phyloP scores from a whole-genome alignment of 2,888 invertebrate genomes.

The Hemistola chrysoprasaria region DNA sequence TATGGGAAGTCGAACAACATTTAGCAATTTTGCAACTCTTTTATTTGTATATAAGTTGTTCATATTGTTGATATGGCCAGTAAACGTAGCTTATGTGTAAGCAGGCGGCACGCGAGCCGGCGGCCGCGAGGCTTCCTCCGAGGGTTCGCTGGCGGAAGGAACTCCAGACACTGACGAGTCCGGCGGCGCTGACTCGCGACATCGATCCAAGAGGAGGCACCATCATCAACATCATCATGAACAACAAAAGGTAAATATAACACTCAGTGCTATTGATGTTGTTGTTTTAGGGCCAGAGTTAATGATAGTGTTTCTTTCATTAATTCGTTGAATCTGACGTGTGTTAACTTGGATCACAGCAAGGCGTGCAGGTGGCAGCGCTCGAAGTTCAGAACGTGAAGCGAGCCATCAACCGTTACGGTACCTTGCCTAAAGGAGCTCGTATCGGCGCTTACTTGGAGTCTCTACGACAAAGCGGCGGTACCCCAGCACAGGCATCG shows the following conservation, averaged over 20 bases:
- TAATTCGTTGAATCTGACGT: too few species aligned
- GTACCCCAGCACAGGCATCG: slow-evolving; percentile 53
- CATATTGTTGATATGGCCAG: too few species aligned
- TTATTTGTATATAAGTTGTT: too few species aligned
- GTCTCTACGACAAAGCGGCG: slow-evolving; percentile 91
- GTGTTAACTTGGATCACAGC: slow-evolving; percentile 27
- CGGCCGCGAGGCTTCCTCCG: slow-evolving; percentile 83
- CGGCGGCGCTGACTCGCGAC: slow-evolving; percentile 63
- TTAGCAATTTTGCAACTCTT: too few species aligned
- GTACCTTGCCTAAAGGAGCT: slow-evolving; percentile 97
- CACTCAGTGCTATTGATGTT: too few species aligned
- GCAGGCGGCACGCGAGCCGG: slow-evolving; percentile 41
- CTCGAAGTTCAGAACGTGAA: slow-evolving; percentile 98
- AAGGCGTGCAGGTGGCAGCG: slow-evolving; percentile 92
- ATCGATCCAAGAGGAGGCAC: slow-evolving; percentile 66
- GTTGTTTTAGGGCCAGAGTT: too few species aligned
- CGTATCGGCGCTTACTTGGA: slow-evolving; percentile 98
- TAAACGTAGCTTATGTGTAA: slow-evolving; percentile 17
- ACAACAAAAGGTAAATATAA: slow-evolving; percentile 47
- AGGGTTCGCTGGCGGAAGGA: slow-evolving; percentile 86
- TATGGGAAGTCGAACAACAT: too few species aligned
- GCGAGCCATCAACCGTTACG: slow-evolving; percentile 96
- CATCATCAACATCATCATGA: slow-evolving; percentile 72
- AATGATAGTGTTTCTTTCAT: too few species aligned
- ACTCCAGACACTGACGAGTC: slow-evolving; percentile 90